Evolutionary conservation across 1,140 invertebrate genomes (phyloP).

Genomic region (Aphelenchoides besseyi): DNA sequence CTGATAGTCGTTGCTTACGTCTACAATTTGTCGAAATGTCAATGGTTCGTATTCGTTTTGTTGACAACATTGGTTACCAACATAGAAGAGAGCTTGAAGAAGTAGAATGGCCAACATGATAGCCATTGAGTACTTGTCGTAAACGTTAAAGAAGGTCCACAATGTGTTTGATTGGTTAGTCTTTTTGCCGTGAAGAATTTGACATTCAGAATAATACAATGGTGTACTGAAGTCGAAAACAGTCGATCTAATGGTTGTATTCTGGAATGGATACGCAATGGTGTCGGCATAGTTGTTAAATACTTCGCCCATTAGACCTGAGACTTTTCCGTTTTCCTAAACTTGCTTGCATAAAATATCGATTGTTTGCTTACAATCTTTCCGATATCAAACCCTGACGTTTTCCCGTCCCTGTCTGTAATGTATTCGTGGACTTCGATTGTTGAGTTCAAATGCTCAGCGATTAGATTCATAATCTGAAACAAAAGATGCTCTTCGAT

Average conservation of each 20-base stretch:
- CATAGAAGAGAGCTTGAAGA: constrained; percentile 15
- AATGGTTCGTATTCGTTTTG: neutral
- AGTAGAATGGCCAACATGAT: neutral
- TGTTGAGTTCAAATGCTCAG: neutral
- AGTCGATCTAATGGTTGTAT: neutral
- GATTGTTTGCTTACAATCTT: neutral
- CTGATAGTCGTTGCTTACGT: neutral
- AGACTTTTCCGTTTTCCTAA: neutral
- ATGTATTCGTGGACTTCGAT: neutral
- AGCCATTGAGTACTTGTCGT: neutral
- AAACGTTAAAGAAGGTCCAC: constrained; percentile 7
- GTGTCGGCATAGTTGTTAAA: constrained; percentile 8
- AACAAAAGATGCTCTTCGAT: too few species aligned
- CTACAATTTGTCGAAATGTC: neutral
- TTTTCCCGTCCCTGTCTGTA: neutral
- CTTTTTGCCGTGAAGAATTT: neutral
- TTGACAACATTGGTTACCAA: constrained; percentile 6
- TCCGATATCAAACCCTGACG: neutral
- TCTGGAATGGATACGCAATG: constrained; percentile 20
- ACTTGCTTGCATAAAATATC: neutral
- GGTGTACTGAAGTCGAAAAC: neutral
- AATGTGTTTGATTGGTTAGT: neutral
- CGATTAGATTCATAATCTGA: neutral
- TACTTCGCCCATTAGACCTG: constrained; percentile 4
- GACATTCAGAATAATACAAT: neutral